These are phyloP conservation scores for Halisarca cf. caerulea DNA, from an alignment of 37 sponge, comb jelly and placozoan species.

Conservation along the genomic window DNA sequence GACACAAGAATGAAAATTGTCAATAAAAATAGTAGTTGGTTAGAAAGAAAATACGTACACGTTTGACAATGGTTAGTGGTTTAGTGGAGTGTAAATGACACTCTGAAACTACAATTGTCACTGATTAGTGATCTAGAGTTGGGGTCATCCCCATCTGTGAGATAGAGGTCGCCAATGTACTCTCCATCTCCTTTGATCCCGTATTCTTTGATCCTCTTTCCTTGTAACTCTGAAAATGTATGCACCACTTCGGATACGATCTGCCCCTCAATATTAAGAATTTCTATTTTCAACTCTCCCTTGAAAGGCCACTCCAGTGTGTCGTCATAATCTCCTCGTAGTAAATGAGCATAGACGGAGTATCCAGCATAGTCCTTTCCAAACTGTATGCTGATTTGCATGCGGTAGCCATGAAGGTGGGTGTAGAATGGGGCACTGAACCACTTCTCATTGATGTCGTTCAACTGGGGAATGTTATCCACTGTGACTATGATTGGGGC, in stretches of 20 bases:
- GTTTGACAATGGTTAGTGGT: too few relatives aligned
- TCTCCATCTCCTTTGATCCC: slow-evolving; percentile 14
- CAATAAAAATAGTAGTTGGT: too few relatives aligned
- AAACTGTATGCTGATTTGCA: slow-evolving; percentile 20
- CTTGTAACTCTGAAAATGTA: slow-evolving; percentile 13
- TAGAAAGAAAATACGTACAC: too few relatives aligned
- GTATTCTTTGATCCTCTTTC: slow-evolving; percentile 25
- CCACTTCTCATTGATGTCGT: slow-evolving; percentile 14
- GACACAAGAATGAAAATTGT: too few relatives aligned
- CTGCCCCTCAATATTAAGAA: slow-evolving; percentile 7
- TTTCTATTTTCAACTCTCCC: slow-evolving; percentile 22
- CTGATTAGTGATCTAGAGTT: background rate
- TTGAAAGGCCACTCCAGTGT: slow-evolving; percentile 14
- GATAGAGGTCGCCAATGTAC: slow-evolving; percentile 21
- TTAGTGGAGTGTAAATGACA: slow-evolving; percentile 6
- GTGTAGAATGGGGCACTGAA: slow-evolving; percentile 13
- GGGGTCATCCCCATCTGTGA: slow-evolving; percentile 18
- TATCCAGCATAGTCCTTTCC: slow-evolving; percentile 19
- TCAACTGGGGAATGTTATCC: slow-evolving; percentile 15
- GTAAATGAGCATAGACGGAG: slow-evolving; percentile 12
- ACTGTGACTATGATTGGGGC: slow-evolving; percentile 13
- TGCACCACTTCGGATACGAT: slow-evolving; percentile 19
- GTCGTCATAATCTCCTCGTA: slow-evolving; percentile 8
- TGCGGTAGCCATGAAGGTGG: slow-evolving; percentile 23
- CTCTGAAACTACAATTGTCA: slow-evolving; percentile 21